Evolutionary conservation across 2,888 invertebrate species (phyloP).

Genomic region (Silvanus unidentatus): DNA sequence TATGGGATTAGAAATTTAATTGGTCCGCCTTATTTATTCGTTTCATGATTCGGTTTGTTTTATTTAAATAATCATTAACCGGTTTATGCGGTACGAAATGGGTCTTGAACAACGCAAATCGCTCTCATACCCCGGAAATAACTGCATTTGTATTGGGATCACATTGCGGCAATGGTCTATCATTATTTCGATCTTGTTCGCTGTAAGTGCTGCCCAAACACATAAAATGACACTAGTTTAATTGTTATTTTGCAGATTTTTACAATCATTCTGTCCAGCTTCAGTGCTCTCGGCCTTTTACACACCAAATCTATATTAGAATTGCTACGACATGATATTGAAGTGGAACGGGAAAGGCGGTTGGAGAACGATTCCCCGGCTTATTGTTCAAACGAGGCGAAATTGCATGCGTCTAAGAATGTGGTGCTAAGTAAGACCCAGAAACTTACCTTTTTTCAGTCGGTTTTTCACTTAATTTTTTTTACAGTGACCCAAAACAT

Average conservation of each 20-base stretch:
- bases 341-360: slow-evolving; percentile 21
- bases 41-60: no score
- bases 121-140: no score
- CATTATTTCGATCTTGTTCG: slow-evolving; percentile 29
- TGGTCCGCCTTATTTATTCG: no score
- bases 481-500: slow-evolving; percentile 29
- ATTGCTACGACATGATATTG: slow-evolving; percentile 32
- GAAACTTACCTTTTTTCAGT: neutral
- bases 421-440: slow-evolving; percentile 25
- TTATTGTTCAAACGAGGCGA: slow-evolving; percentile 24
- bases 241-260: slow-evolving; percentile 3
- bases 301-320: slow-evolving; percentile 35
- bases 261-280: no score
- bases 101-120: no score
- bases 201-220: slow-evolving; percentile 25
- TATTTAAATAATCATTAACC: no score
- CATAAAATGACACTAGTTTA: neutral
- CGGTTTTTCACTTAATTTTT: slow-evolving; percentile 3
- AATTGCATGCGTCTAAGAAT: slow-evolving; percentile 26
- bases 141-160: slow-evolving; percentile 1
- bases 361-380: slow-evolving; percentile 18
- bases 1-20: no score
- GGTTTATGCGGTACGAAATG: no score
- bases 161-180: slow-evolving; percentile 27
- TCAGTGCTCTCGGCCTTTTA: slow-evolving; percentile 23